Evolutionary conservation across 2,113 vertebrate genomes (phyloP), one percentile per base, ranked within the genome.

Genomic region (Pelusios castaneus): DNA sequence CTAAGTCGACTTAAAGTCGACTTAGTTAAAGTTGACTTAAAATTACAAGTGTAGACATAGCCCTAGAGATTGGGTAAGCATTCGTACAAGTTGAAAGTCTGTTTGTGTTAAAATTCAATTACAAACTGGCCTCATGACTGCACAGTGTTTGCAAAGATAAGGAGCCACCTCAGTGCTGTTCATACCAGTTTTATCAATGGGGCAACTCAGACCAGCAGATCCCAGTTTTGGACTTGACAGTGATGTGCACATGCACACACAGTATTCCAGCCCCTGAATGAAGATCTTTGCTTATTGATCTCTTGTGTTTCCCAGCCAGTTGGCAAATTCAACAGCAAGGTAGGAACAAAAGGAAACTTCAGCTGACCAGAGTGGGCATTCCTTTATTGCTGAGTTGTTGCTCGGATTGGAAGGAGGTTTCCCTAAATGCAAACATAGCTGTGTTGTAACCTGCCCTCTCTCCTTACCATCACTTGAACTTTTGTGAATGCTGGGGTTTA

Each of bases 241-340:
- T 19, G 31, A 73, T 9, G 22, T 79, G 80, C 17, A 34, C 14
- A 9, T 58, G 76, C 10, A 4, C 11, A 8, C 80, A 58, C 1
- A 0, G 85, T 56, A 52, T 93, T 51, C 60, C 54, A 89, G 7
- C 31, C 51, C 5, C 3, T 80, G 3, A 22, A 56, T 73, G 34
- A 89, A 91, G 90, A 54, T 90, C 41, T 86, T 88, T 6, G 10
- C 21, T 12, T 58, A 45, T 85, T 52, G 34, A 60, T 82, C 47
- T 84, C 38, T 77, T 85, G n/a, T 73, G 5, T 95, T 94, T 89
- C 49, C 85, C 49, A 89, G 80, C 84, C 12, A 81, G 21, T 24
- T 94, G 87, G 16, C 80, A 92, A 43, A 43, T 29, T 89, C 14
- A 49, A 56, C 3, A 25, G 29, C 73, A 82, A 80, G 49, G 89